Conservation (phyloP, 2,888 invertebrate genomes). For the Teleiodes luculella region DNA sequence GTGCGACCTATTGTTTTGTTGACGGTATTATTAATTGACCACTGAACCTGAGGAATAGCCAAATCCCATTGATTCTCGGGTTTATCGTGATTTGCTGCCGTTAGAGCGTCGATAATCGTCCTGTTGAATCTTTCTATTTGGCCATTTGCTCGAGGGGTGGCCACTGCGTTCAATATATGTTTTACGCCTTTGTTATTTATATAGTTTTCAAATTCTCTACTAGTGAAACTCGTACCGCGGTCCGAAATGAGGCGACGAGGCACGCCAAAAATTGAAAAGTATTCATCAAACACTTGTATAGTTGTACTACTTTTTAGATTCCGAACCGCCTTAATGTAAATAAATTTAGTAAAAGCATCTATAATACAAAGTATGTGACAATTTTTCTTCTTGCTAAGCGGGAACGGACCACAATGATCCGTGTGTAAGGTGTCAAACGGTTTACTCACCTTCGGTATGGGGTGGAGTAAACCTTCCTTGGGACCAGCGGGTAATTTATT, state of each 20-base stretch:
- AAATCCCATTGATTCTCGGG: constrained; percentile 8
- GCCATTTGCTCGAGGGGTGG: constrained; percentile 19
- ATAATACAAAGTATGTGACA: constrained; percentile 21
- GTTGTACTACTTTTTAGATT: constrained; percentile 17
- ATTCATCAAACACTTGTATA: constrained; percentile 4
- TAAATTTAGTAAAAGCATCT: constrained; percentile 25
- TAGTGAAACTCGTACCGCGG: constrained; percentile 11
- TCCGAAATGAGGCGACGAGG: constrained; percentile 10
- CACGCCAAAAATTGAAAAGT: constrained; percentile 12
- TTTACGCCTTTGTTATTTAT: neutral
- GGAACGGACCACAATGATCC: constrained; percentile 24
- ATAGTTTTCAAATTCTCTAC: neutral
- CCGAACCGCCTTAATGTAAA: constrained; percentile 22
- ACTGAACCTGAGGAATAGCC: constrained; percentile 12
- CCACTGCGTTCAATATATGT: constrained; percentile 3
- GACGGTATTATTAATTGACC: constrained; percentile 24
- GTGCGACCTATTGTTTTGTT: constrained; percentile 13
- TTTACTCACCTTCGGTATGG: constrained; percentile 5
- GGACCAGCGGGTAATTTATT: constrained; percentile 18
- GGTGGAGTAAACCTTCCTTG: constrained; percentile 10
- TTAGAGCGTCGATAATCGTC: constrained; percentile 8
- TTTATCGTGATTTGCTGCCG: neutral
- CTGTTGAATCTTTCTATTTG: constrained; percentile 19
- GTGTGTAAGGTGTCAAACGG: constrained; percentile 17
- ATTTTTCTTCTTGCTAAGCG: constrained; percentile 21